Base-by-base conservation (phyloP, 2,797 vertebrate species). In the Hephaestus fuliginosus region DNA sequence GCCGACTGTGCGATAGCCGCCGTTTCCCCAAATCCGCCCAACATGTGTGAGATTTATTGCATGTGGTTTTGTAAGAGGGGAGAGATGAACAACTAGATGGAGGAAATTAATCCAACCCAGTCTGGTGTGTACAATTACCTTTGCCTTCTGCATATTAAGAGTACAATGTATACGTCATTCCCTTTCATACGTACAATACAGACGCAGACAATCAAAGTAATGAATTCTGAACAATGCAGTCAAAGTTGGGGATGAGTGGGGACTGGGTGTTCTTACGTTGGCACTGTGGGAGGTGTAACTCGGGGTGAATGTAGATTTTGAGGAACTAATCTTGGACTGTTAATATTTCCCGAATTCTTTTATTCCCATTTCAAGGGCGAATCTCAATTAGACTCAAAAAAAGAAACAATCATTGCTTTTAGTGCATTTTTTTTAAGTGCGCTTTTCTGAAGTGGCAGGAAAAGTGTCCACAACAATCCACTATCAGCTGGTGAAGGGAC, bases 241-340 rank as follows among this genome's bases (percentile, higher is more conserved):
- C 12, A 63, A 52, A 65, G 25, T 44, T 3, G 20, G n/a, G n/a
- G 41, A n/a, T 41, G 28, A 44, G 44, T 60, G n/a, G 25, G 41
- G 41, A 57, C 20, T 53, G 30, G 33, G 10, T 60, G 63, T 68
- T 72, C 33, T 84, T 13, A 44, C 36, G 49, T 17, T 48, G 75
- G 14, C 65, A 53, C 82, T 65, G 13, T 36, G 76, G 70, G 73
- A 83, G 61, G n/a, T 53, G 46, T 72, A 74, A 68, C 65, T 66
- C 28, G 9, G 53, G 82, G 71, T 72, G 70, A 72, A 46, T 77
- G 56, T 56, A 75, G 53, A 65, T 83, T 85, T 86, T 70, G 41
- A 74, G 63, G 76, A 79, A 74, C 43, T 69, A 76, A 80, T 57
- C 36, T 70, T 22, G 46, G 48, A 78, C 70, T 62, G 56, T 76